Base-by-base conservation (phyloP, 2,113 vertebrate genomes). In the Poecile atricapillus region DNA sequence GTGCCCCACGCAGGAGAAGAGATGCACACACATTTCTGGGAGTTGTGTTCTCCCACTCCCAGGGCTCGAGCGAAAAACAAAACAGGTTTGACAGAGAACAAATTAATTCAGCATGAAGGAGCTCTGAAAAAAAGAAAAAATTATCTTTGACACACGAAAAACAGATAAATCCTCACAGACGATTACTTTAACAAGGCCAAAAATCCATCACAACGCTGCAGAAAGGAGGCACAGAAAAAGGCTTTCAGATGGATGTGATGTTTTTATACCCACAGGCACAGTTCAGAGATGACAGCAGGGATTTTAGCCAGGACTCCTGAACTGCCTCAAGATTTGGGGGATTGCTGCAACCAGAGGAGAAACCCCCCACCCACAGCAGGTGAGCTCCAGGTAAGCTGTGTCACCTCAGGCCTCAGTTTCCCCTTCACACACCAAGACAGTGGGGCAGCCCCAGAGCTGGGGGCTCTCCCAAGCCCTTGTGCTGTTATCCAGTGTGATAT, bases 1-100 rank as follows among this genome's bases (percentile, higher is more conserved):
- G 87, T 95, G 90, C 87, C 93, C 77, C 94, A 68, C 3, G 24
- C 87, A 96, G 94, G 94, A 91, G 73, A 8, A 86, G 31, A 92
- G 71, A 33, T 0, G 31, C 44, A 84, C 30, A 4, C 37, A 3
- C 74, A 9, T 60, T 63, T 20, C 81, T 63, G 52, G 35, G 63
- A 83, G 44, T 0, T 37, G 28, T 35, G 27, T 3, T 88, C 94
- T 90, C 63, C 71, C 55, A 59, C 90, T 85, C 24, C 0, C 18
- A 37, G 23, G 27, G 43, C 59, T 77, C 24, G 27, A 70, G 71
- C 2, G 2, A 62, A 79, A 86, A 87, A 37, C 68, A 93, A 89
- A 94, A 84, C 77, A 79, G 70, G 89, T 92, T 93, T 96, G 93
- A 94, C 86, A 71, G 83, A 71, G 68, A 91, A 28, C 55, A 80